Conservation (phyloP, 1,140 invertebrate genomes). For the Ditylenchus dipsaci region DNA sequence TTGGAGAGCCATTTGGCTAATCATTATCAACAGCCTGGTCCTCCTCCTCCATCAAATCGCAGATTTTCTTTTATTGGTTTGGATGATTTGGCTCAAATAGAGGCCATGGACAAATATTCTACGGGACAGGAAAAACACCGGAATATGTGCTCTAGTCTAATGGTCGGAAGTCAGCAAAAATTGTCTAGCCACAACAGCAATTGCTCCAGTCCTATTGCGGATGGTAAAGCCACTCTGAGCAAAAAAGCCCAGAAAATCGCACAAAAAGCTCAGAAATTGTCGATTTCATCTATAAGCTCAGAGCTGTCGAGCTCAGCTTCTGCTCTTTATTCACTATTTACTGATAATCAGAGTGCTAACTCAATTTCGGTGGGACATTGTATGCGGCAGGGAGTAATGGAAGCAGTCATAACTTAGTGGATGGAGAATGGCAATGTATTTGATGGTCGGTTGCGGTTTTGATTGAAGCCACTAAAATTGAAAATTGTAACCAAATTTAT, state of each 20-base stretch:
- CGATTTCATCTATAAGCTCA: conserved; percentile 29
- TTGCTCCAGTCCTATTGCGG: not conserved
- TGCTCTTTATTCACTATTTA: conserved; percentile 39
- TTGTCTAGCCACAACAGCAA: not conserved
- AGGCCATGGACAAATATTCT: not conserved
- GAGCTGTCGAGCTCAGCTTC: conserved; percentile 39
- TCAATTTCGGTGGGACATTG: not conserved
- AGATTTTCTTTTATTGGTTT: not conserved
- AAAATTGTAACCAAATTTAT: too few relatives aligned
- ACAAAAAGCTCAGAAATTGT: conserved; percentile 29
- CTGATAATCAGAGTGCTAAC: conserved; percentile 6
- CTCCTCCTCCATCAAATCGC: not conserved
- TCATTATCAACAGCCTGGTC: not conserved
- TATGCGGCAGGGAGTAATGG: not conserved
- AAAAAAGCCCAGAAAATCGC: conserved; percentile 19
- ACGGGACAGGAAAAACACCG: not conserved
- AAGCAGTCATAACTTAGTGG: not conserved
- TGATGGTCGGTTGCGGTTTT: not conserved
- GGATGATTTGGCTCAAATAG: not conserved
- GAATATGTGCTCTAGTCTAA: not conserved
- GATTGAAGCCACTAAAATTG: not conserved
- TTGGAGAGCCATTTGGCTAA: not conserved
- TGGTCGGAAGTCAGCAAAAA: not conserved
- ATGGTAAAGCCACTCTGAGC: conserved; percentile 21
- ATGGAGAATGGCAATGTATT: not conserved